Evolutionary conservation across 30 jellyfish, hydroid and myxozoan species (phyloP).

Genomic region (Pseudorhiza aurosa): DNA sequence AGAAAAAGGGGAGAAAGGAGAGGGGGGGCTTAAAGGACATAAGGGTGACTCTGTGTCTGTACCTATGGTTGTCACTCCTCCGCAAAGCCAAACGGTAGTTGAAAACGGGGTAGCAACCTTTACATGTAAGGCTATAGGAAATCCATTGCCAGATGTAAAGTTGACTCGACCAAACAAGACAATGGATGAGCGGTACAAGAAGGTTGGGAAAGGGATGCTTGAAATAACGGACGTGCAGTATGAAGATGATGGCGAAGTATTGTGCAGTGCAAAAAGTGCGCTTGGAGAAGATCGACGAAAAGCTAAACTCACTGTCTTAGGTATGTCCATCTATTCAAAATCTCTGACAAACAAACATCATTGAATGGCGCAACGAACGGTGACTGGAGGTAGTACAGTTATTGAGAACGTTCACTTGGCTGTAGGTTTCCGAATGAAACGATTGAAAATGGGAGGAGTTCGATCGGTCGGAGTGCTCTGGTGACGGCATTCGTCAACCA

Average conservation of each 20-base stretch:
- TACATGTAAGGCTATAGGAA: constrained; percentile 23
- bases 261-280: constrained; percentile 26
- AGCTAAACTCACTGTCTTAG: constrained; percentile 5
- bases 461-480: too few species aligned
- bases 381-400: too few species aligned
- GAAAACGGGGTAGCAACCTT: constrained; percentile 17
- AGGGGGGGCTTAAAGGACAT: neutral
- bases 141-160: constrained; percentile 1
- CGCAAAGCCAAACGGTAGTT: neutral
- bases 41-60: neutral
- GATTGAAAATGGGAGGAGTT: too few species aligned
- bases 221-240: neutral
- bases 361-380: too few species aligned
- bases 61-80: neutral
- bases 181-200: constrained; percentile 2
- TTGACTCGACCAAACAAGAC: neutral
- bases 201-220: constrained; percentile 31
- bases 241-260: constrained; percentile 11
- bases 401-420: too few species aligned
- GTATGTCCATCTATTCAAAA: too few species aligned
- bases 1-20: constrained; percentile 1
- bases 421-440: too few species aligned
- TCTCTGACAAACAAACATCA: too few species aligned
- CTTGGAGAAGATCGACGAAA: constrained; percentile 14
- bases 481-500: too few species aligned